phyloP scores from a whole-genome alignment of 2,888 invertebrate genomes.

The Himalopsyche anomala region DNA sequence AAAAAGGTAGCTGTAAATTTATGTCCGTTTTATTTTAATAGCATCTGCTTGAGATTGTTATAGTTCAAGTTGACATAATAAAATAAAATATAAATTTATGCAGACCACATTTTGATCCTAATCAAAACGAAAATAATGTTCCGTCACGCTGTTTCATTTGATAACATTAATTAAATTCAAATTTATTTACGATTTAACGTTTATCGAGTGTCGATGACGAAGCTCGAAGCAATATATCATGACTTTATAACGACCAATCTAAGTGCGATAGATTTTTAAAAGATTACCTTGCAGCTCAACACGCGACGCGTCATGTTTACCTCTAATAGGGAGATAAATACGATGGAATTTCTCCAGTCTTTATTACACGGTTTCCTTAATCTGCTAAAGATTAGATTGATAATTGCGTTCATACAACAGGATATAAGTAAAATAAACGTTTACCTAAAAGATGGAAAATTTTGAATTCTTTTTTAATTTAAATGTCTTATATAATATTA shows the following conservation, averaged over 20 bases:
- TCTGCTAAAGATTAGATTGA: neutral
- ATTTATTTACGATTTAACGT: conserved; percentile 42
- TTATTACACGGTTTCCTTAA: neutral
- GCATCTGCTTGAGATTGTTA: neutral
- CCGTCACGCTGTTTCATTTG: conserved; percentile 22
- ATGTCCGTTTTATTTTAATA: too few species aligned
- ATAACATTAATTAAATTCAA: conserved; percentile 41
- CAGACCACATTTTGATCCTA: conserved; percentile 2
- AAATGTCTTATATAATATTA: too few species aligned
- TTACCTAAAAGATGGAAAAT: too few species aligned
- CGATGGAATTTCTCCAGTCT: neutral
- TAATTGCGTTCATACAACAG: too few species aligned
- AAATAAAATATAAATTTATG: neutral
- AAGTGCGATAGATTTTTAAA: conserved; percentile 37
- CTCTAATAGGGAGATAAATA: conserved; percentile 38
- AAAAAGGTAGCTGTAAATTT: too few species aligned
- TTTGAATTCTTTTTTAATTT: too few species aligned
- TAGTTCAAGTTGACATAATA: conserved; percentile 13
- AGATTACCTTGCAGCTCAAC: conserved; percentile 18
- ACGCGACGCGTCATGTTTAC: conserved; percentile 34
- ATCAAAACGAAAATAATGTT: conserved; percentile 38
- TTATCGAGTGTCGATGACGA: conserved; percentile 40
- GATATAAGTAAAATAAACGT: too few species aligned
- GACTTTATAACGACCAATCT: conserved; percentile 38
- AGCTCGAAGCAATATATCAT: conserved; percentile 6